Conservation (phyloP, 2,888 invertebrate genomes). For the Amblyjoppa proteus region DNA sequence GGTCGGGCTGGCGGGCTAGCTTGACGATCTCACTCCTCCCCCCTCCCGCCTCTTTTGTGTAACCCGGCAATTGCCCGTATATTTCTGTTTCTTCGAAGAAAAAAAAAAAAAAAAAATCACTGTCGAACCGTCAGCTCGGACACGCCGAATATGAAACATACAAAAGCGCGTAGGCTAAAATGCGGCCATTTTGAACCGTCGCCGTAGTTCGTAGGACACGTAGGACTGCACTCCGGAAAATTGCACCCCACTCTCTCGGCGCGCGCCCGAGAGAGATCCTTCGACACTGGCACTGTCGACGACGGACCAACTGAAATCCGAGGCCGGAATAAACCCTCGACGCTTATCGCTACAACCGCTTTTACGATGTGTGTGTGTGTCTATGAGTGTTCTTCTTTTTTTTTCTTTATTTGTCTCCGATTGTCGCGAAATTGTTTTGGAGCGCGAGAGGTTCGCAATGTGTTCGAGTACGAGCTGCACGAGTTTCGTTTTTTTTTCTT, state of each 20-base stretch:
- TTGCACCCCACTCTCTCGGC: constrained; percentile 2
- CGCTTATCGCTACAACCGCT: neutral
- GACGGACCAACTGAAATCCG: constrained; percentile 11
- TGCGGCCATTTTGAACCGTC: constrained; percentile 92
- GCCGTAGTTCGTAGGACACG: constrained; percentile 36
- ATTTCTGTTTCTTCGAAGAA: neutral
- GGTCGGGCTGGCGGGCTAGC: constrained; percentile 56
- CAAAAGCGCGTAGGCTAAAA: constrained; percentile 87
- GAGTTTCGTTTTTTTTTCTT: neutral
- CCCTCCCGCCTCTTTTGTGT: too few species aligned
- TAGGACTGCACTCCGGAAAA: constrained; percentile 21
- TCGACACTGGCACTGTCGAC: constrained; percentile 1
- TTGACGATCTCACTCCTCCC: constrained; percentile 5
- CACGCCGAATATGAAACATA: constrained; percentile 18
- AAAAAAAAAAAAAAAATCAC: neutral
- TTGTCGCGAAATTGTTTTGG: neutral
- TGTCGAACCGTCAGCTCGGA: neutral
- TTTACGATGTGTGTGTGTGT: neutral
- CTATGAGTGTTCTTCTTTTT: too few species aligned
- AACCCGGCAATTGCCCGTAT: constrained; percentile 13
- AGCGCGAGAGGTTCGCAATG: neutral
- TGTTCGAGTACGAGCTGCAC: neutral
- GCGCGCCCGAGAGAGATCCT: neutral
- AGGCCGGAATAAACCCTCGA: constrained; percentile 13
- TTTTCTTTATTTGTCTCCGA: neutral